phyloP scores from a whole-genome alignment of 2,113 vertebrate genomes.

The Siphamia tubifer region DNA sequence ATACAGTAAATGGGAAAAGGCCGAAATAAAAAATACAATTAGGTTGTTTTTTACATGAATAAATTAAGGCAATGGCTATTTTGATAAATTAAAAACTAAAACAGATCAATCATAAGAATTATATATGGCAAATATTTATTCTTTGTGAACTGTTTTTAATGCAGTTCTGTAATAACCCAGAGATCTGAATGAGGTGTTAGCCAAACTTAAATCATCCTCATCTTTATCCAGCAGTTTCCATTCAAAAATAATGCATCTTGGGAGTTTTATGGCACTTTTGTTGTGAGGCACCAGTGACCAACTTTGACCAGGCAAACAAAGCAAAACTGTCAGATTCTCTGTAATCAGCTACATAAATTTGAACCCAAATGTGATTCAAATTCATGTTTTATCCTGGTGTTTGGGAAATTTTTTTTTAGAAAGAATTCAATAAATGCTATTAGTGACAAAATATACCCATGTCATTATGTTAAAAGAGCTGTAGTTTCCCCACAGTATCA shows the following conservation, averaged over 20 bases:
- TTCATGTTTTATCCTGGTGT: too few species aligned
- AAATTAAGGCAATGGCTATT: too few species aligned
- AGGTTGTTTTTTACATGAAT: slow-evolving; percentile 3
- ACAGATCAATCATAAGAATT: not conserved
- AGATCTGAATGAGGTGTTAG: not conserved
- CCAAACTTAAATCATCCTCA: not conserved
- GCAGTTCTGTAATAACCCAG: not conserved
- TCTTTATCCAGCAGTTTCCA: not conserved
- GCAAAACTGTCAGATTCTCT: too few species aligned
- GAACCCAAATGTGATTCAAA: too few species aligned
- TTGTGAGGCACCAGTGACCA: slow-evolving; percentile 69
- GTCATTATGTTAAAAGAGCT: too few species aligned
- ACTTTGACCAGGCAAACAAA: slow-evolving; percentile 46
- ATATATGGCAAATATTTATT: not conserved
- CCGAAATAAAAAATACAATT: not conserved
- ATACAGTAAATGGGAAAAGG: not conserved
- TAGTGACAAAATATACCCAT: too few species aligned
- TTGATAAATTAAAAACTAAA: slow-evolving; percentile 1
- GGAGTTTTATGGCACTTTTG: slow-evolving; percentile 48
- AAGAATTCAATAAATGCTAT: too few species aligned
- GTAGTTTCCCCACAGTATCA: too few species aligned
- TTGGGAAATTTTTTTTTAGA: too few species aligned
- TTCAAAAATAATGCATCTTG: slow-evolving; percentile 19
- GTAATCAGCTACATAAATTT: too few species aligned
- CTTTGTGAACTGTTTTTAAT: not conserved